Conservation (phyloP, 2,113 vertebrate genomes). For the Promerops cafer region DNA sequence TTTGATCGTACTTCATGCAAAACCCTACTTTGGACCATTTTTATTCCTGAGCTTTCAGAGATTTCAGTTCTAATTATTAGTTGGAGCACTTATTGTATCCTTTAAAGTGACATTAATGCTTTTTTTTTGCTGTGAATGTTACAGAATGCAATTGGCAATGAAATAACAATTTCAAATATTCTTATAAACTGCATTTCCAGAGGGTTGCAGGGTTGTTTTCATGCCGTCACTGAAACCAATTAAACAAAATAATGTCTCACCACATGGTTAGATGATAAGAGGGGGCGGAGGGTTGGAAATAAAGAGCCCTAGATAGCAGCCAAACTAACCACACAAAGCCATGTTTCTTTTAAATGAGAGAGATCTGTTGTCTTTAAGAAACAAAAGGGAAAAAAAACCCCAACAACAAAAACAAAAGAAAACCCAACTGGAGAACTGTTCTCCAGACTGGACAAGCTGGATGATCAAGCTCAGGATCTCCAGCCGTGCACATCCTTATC, state of each 20-base stretch:
- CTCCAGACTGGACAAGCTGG: not conserved
- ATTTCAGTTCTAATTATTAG: not conserved
- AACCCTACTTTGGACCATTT: not conserved
- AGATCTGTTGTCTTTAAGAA: not conserved
- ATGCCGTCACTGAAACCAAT: not conserved
- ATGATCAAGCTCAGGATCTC: not conserved
- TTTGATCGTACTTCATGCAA: not conserved
- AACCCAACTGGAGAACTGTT: not conserved
- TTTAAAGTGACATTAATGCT: not conserved
- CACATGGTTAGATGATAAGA: not conserved
- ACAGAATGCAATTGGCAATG: not conserved
- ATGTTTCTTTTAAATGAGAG: not conserved
- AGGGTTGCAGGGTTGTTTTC: not conserved
- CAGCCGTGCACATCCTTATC: not conserved
- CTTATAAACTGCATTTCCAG: not conserved
- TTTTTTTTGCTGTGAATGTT: not conserved
- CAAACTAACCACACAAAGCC: not conserved
- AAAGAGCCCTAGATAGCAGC: not conserved
- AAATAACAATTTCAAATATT: not conserved
- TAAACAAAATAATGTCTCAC: not conserved
- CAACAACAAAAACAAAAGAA: not conserved
- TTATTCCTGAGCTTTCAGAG: not conserved
- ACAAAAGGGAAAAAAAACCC: not conserved
- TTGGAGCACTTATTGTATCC: not conserved
- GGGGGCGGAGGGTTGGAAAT: fast-evolving